Evolutionary conservation across 2,888 invertebrate genomes (phyloP), one percentile per base, ranked within the genome.

Genomic region (Linnaemya vulpina): DNA sequence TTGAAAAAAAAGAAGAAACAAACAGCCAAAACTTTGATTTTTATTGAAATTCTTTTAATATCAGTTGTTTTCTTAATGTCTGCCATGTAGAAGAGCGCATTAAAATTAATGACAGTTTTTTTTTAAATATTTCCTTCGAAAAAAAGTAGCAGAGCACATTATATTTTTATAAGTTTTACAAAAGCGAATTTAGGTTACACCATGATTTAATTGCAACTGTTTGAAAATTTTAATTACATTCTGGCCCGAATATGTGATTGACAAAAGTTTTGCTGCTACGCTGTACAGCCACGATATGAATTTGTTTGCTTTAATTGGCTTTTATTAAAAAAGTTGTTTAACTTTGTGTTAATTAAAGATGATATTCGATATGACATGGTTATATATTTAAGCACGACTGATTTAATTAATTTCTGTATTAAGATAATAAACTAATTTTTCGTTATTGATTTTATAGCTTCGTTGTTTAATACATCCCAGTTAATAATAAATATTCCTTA

Each of bases 31-130:
- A 49, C 38, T 67, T 58, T 60, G 51, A 62, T 75, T 68, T 67
- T 75, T 43, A 62, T 75, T 67, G 53, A 43, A 73, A 78, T 62
- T 73, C 67, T 25, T 68, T 67, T 55, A 38, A 22, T 49, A 38
- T 65, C 11, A 46, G 20, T 53, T 67, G 40, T 60, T 82, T 55
- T 40, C 40, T 43, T 40, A 43, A 43, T 43, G 22, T 13, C 2
- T 22, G 22, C 4, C 4, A 51, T 3, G 17, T 22, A 10, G 10
- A 10, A 20, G 51, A 9, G n/a, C 20, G 11, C 51, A 51, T 51
- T 20, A 51, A 51, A 51, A 20, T 51, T 51, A 51, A 51, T 51
- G 51, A 20, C 51, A 20, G 3, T 46, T 46, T 46, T 46, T 51
- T 20, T 51, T 51, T 11, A 9, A 17, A 20, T 51, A 51, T 11